phyloP scores from a whole-genome alignment of 1,140 invertebrate species.

The Lasioglossum albipes region DNA sequence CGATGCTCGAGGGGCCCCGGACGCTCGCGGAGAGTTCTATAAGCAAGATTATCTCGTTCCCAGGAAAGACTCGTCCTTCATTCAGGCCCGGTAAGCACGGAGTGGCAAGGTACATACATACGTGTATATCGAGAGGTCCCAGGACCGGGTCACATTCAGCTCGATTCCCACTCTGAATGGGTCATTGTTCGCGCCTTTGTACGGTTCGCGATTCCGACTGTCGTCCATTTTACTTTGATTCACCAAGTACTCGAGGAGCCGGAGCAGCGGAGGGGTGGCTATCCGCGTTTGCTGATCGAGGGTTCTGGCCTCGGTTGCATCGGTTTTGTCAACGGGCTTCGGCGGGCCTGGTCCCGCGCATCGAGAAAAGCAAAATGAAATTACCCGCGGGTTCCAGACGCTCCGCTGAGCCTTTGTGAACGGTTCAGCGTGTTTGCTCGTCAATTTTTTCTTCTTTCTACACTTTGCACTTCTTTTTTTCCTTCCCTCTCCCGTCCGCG shows the following conservation, averaged over 20 bases:
- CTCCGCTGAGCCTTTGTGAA: constrained; percentile 52
- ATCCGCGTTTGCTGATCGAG: constrained; percentile 15
- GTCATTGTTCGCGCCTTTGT: constrained; percentile 73
- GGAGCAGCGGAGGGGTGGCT: neutral
- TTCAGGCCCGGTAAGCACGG: constrained; percentile 52
- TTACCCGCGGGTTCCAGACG: constrained; percentile 49
- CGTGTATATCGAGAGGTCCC: constrained; percentile 56
- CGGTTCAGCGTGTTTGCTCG: constrained; percentile 24
- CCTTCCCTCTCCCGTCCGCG: no score
- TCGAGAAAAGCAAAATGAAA: constrained; percentile 57
- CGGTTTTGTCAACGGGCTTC: constrained; percentile 66
- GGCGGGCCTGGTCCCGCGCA: constrained; percentile 46
- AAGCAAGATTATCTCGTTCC: constrained; percentile 73
- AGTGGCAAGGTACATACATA: constrained; percentile 28
- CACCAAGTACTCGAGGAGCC: constrained; percentile 30
- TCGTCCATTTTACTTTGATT: constrained; percentile 49
- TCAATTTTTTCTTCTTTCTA: constrained; percentile 6
- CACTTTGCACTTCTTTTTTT: neutral
- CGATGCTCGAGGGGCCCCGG: constrained; percentile 37
- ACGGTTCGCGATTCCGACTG: constrained; percentile 61
- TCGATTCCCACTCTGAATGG: constrained; percentile 69
- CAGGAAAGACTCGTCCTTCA: constrained; percentile 65
- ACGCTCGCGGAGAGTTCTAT: constrained; percentile 50
- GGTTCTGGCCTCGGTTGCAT: neutral
- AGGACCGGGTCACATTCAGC: constrained; percentile 70